Evolutionary conservation across 2,113 vertebrate genomes (phyloP), one percentile per base, ranked within the genome.

Genomic region (Sinocyclocheilus maitianheensis): DNA sequence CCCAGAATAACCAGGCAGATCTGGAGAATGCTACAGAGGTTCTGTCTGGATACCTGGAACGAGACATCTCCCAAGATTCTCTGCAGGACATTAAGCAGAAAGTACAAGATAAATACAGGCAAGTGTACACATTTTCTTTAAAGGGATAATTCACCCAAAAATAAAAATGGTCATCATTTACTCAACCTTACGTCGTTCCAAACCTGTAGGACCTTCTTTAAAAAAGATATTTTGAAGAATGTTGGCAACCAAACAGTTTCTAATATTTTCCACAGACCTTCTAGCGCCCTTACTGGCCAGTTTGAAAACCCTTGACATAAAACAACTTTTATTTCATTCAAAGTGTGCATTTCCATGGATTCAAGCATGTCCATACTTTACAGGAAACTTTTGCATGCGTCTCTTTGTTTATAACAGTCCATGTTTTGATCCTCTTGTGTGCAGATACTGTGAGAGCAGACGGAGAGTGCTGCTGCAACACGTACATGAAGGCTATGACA

Each of bases 41-140:
- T 90, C 95, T 99, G 93, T 99, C 98, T 89, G 98, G 98, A 91
- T 99, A 99, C 95, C 96, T 99, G 87, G 98, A 99, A 92, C 94
- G 98, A 91, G 98, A 99, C 95, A 99, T 99, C 93, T 99, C 98
- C 93, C 98, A 99, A 96, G 98, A 99, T 94, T 99, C 98, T 16
- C 96, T 99, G 94, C 98, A 99, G 93, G 98, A 99, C 92, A 99
- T 99, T 94, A 99, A 99, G 94, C 98, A 99, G 94, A 99, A 99
- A 97, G 98, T 99, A 90, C 98, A 99, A 96, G 98, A 99, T 94
- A 99, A 99, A 94, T 99, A 99, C 97, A 99, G 98, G 98, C 97
- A 89, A 92, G 95, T 90, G 4, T 63, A 30, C 72, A 75, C 8
- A 60, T 60, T 22, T 16, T 20, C 53, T 63, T 63, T 63, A 96